Evolutionary conservation across 2,113 vertebrate species (phyloP).

Genomic region (Cyanocitta stelleri): DNA sequence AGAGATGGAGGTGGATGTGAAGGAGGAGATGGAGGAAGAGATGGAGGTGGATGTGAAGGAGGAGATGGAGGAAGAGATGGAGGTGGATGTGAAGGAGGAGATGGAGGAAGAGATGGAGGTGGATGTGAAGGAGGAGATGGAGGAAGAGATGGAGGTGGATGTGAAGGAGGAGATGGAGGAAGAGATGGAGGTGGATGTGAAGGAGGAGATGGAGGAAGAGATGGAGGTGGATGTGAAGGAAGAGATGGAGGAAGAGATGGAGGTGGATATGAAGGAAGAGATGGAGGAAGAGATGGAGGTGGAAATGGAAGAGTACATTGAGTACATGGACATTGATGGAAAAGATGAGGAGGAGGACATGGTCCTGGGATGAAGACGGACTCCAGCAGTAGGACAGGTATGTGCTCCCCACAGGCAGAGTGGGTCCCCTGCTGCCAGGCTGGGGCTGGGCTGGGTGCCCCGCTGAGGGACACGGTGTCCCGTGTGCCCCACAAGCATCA

Average conservation of each 20-base stretch:
- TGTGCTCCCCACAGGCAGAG: neutral
- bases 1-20: no score
- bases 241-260: neutral
- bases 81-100: neutral
- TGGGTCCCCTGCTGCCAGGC: neutral
- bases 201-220: neutral
- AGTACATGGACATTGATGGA: neutral
- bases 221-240: neutral
- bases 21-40: no score
- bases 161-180: neutral
- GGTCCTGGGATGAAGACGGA: neutral
- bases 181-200: neutral
- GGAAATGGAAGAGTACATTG: rapidly evolving
- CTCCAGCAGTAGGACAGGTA: neutral
- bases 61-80: neutral
- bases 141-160: no score
- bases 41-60: neutral
- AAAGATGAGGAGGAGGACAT: neutral
- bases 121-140: no score
- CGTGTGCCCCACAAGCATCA: no score
- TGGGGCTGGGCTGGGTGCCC: neutral
- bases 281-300: neutral
- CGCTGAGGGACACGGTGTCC: neutral
- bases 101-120: no score
- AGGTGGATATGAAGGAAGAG: neutral